Conservation (phyloP, 1,140 invertebrate species). For the Brachionus calyciflorus region DNA sequence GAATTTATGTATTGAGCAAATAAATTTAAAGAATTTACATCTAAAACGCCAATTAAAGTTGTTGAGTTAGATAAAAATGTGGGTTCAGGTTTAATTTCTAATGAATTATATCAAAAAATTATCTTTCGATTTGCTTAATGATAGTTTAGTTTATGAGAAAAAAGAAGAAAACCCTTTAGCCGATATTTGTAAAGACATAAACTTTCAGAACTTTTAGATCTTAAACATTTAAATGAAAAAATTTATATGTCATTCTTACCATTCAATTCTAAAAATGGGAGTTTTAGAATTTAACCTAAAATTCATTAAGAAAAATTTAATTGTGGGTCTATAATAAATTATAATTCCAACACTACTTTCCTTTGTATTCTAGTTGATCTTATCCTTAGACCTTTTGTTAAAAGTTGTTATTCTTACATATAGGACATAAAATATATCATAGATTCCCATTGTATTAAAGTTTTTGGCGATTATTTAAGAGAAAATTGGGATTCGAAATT, state of each 20-base stretch:
- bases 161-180: not conserved
- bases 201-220: not conserved
- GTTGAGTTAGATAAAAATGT: constrained; percentile 25
- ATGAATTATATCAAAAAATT: constrained; percentile 17
- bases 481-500: too few relatives aligned
- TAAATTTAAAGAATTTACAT: not conserved
- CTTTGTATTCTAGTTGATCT: constrained; percentile 2
- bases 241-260: not conserved
- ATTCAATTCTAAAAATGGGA: not conserved
- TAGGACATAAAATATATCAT: not conserved
- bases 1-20: constrained; percentile 1
- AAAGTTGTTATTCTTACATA: not conserved
- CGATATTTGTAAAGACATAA: not conserved
- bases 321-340: not conserved
- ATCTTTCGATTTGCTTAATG: not conserved
- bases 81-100: not conserved
- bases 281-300: constrained; percentile 24
- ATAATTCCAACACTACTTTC: constrained; percentile 1
- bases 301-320: not conserved
- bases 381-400: constrained; percentile 1
- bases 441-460: too few relatives aligned
- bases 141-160: not conserved
- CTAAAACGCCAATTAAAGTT: not conserved
- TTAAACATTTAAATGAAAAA: not conserved
- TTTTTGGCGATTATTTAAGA: too few relatives aligned